phyloP scores from a whole-genome alignment of 2,888 invertebrate genomes.

The Ecdyonurus torrentis region DNA sequence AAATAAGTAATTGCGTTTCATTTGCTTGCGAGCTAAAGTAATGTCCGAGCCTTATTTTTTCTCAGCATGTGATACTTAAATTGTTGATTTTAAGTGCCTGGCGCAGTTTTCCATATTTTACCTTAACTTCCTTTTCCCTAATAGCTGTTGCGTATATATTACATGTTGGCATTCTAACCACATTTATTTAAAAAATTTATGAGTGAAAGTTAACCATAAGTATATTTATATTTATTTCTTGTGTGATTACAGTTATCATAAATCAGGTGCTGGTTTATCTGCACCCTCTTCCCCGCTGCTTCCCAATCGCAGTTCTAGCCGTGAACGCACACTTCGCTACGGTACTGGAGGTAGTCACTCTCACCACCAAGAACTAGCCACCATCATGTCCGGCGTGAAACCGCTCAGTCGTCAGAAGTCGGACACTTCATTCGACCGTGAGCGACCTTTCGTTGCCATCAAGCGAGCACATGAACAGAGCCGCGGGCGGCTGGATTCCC shows the following conservation, averaged over 20 bases:
- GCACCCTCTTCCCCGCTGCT: slow-evolving; percentile 33
- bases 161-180: too few relatives aligned
- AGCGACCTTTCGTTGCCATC: slow-evolving; percentile 44
- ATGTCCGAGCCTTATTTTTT: too few relatives aligned
- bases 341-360: not conserved
- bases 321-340: slow-evolving; percentile 25
- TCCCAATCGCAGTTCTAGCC: slow-evolving; percentile 30
- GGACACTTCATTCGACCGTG: slow-evolving; percentile 27
- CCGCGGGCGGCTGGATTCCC: slow-evolving; percentile 1
- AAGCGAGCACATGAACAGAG: slow-evolving; percentile 35
- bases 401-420: slow-evolving; percentile 20
- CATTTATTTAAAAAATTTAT: too few relatives aligned
- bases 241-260: not conserved
- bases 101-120: too few relatives aligned
- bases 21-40: too few relatives aligned
- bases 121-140: too few relatives aligned
- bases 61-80: too few relatives aligned
- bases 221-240: too few relatives aligned
- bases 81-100: too few relatives aligned
- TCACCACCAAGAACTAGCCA: slow-evolving; percentile 12
- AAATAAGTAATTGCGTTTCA: too few relatives aligned
- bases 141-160: too few relatives aligned
- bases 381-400: slow-evolving; percentile 18
- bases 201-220: too few relatives aligned
- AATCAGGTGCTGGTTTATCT: slow-evolving; percentile 16